These are phyloP conservation scores for Decapterus maruadsi DNA, from an alignment of 2,797 vertebrate genomes.

Conservation along the genomic window DNA sequence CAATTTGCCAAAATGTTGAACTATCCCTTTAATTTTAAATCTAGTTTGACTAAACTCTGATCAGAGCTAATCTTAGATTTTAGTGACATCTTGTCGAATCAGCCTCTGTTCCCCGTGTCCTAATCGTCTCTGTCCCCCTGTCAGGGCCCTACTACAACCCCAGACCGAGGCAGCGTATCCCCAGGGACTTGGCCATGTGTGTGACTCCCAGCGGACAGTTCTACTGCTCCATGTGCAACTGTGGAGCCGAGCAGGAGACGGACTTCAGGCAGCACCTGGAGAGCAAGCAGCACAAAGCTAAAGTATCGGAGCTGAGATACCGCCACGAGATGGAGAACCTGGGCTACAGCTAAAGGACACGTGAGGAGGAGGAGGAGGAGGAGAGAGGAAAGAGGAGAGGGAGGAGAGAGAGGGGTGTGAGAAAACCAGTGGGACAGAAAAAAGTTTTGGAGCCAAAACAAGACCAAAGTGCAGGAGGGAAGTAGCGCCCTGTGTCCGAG, in stretches of 20 bases:
- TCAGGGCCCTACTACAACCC: slow-evolving; percentile 97
- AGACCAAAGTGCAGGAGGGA: slow-evolving; percentile 33
- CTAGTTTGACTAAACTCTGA: too few relatives aligned
- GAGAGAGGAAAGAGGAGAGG: too few relatives aligned
- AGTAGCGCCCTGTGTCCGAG: slow-evolving; percentile 25
- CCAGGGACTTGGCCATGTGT: slow-evolving; percentile 97
- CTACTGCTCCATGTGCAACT: slow-evolving; percentile 99
- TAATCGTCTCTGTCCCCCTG: neutral
- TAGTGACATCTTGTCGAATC: neutral
- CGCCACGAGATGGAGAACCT: slow-evolving; percentile 98
- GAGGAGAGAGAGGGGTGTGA: neutral
- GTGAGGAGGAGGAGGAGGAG: neutral
- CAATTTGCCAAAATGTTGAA: too few relatives aligned
- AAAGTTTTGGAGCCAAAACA: slow-evolving; percentile 12
- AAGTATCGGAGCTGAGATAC: slow-evolving; percentile 97
- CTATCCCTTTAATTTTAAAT: too few relatives aligned
- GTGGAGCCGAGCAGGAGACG: slow-evolving; percentile 93
- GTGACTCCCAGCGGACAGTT: slow-evolving; percentile 98
- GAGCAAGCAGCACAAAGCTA: slow-evolving; percentile 98
- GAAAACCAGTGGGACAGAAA: neutral
- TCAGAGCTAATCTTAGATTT: too few relatives aligned
- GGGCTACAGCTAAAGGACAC: slow-evolving; percentile 90
- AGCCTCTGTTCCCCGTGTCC: too few relatives aligned
- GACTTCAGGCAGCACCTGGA: slow-evolving; percentile 98
- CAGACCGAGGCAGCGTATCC: slow-evolving; percentile 95